Base-by-base conservation (phyloP, 2,797 vertebrate genomes). In the Momotus momota region DNA sequence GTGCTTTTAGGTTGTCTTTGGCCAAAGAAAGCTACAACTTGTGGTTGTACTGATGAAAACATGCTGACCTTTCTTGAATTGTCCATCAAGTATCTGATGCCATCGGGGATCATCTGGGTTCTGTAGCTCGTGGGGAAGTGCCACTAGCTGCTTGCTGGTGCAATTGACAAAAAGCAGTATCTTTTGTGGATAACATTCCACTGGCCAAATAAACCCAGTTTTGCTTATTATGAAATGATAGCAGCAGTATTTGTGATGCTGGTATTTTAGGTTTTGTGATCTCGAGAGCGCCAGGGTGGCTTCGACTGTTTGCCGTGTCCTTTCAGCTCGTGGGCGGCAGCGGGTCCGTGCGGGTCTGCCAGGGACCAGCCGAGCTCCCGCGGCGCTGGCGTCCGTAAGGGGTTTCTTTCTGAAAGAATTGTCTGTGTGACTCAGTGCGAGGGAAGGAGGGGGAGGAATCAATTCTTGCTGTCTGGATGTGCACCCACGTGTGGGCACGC, bases 381-480 rank as follows among this genome's bases (percentile, higher is more conserved):
- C 2, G 18, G 41, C 13, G 29, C 27, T 38, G 51, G 21, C 18
- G 29, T 3, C n/a, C 38, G 15, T 6, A 3, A 16, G 40, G 40
- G 22, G 3, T 25, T 65, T 15, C 20, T 40, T n/a, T 7, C 8
- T 45, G 18, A 0, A 12, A 10, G 45, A 14, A 10, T 5, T 17
- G 9, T 16, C 0, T 8, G 26, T 2, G 0, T 2, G 51, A 5
- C 9, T 4, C 46, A 6, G 5, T 14, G 27, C 0, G 5, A 41
- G 58, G 55, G 27, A 14, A 11, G 31, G 19, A 20, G 21, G 35
- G 71, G 27, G 38, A 35, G 57, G 48, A 29, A 33, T 51, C 9
- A 0, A 27, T 35, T n/a, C 70, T 29, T 15, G 43, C 72, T 23
- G 12, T 14, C 43, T 31, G 5, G 27, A 9, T 54, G 43, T 13